These are phyloP conservation scores for Ceriagrion tenellum DNA, from an alignment of 2,888 invertebrate genomes.

Conservation along the genomic window DNA sequence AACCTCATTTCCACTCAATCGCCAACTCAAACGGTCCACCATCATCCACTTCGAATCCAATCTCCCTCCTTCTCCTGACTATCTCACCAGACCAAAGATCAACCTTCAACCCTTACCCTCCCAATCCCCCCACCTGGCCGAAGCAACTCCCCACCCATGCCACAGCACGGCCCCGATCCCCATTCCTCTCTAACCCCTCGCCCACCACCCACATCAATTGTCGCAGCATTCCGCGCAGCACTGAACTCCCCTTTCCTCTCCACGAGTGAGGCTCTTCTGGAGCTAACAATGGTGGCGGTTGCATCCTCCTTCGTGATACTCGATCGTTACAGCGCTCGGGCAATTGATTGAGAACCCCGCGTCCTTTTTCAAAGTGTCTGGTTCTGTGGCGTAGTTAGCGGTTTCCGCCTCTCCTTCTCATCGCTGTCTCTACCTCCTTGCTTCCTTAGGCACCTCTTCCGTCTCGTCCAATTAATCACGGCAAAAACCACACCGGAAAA, in stretches of 20 bases:
- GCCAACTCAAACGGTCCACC: background rate
- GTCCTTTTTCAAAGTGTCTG: background rate
- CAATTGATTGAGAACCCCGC: background rate
- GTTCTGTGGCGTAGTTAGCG: background rate
- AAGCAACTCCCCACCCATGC: background rate
- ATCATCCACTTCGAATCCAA: constrained; percentile 23
- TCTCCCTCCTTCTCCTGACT: background rate
- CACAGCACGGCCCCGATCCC: background rate
- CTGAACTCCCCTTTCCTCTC: background rate
- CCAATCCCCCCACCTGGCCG: background rate
- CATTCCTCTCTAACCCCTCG: background rate
- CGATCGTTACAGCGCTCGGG: background rate
- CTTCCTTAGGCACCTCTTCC: background rate
- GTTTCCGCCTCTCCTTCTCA: background rate
- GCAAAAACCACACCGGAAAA: constrained; percentile 15
- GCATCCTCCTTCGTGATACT: background rate
- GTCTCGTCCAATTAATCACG: constrained; percentile 15
- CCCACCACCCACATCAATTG: background rate
- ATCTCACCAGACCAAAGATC: background rate
- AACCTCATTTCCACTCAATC: background rate
- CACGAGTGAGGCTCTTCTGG: background rate
- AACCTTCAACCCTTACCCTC: background rate
- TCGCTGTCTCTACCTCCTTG: background rate
- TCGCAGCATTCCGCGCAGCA: background rate
- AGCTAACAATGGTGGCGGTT: background rate